phyloP scores from a whole-genome alignment of 2,797 vertebrate genomes.

The Pipistrellus pipistrellus region DNA sequence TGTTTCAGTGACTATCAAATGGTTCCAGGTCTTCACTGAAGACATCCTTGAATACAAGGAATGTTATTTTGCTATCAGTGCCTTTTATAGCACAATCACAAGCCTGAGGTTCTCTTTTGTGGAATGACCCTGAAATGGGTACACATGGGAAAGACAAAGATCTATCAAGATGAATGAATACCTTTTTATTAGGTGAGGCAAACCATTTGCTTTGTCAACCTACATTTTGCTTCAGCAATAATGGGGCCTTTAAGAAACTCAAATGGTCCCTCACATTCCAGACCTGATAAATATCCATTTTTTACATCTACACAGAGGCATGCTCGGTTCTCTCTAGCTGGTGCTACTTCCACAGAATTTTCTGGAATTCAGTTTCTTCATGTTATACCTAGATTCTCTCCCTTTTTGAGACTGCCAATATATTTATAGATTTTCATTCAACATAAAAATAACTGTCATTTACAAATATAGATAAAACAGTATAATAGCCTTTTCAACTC shows the following conservation, averaged over 20 bases:
- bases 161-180: constrained; percentile 52
- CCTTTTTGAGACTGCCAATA: neutral
- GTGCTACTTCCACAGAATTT: neutral
- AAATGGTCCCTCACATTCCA: constrained; percentile 6
- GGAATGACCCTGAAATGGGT: constrained; percentile 70
- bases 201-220: constrained; percentile 66
- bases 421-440: constrained; percentile 40
- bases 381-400: neutral
- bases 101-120: constrained; percentile 32
- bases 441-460: constrained; percentile 11
- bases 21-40: constrained; percentile 68
- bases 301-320: constrained; percentile 34
- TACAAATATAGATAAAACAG: constrained; percentile 19
- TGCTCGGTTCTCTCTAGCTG: constrained; percentile 30
- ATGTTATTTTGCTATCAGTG: constrained; percentile 49
- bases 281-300: constrained; percentile 75
- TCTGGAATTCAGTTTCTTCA: constrained; percentile 66
- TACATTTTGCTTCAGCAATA: constrained; percentile 69
- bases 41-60: constrained; percentile 60
- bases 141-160: neutral
- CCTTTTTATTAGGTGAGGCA: constrained; percentile 66
- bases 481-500: neutral
- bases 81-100: constrained; percentile 57
- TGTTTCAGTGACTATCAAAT: constrained; percentile 46
- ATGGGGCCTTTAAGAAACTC: constrained; percentile 64